Evolutionary conservation across 2,113 vertebrate species (phyloP).

Genomic region (Dromas ardeola): DNA sequence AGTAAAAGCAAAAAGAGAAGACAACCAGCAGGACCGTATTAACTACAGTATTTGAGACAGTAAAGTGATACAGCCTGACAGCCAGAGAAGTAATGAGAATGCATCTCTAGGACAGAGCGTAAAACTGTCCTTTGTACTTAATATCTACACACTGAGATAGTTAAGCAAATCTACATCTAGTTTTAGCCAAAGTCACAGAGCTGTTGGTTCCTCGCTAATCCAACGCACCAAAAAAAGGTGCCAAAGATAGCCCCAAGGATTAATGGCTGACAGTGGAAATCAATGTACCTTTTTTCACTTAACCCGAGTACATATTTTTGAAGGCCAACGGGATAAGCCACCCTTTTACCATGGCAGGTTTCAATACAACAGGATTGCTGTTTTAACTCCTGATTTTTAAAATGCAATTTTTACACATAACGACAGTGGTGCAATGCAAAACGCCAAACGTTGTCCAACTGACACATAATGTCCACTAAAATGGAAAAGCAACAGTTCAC

Average conservation of each 20-base stretch:
- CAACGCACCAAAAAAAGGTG: not conserved
- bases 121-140: not conserved
- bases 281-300: not conserved
- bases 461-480: not conserved
- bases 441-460: rapidly evolving
- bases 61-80: not conserved
- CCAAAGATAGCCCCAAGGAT: not conserved
- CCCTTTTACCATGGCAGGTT: not conserved
- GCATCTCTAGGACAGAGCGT: not conserved
- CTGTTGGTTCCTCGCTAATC: not conserved
- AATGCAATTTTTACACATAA: not conserved
- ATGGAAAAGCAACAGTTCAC: not conserved
- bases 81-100: not conserved
- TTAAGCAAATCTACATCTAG: not conserved
- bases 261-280: not conserved
- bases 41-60: not conserved
- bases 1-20: not conserved
- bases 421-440: not conserved
- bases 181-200: not conserved
- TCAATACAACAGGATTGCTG: not conserved
- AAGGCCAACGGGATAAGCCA: not conserved
- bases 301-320: not conserved
- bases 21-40: not conserved
- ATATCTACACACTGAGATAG: not conserved
- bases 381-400: not conserved